A percentile compares a stretch with the other conserved stretches of the same genome.
These are phyloP conservation scores for Larimichthys polyactis DNA, from an alignment of 2,113 vertebrate species.

Conservation along the genomic window DNA sequence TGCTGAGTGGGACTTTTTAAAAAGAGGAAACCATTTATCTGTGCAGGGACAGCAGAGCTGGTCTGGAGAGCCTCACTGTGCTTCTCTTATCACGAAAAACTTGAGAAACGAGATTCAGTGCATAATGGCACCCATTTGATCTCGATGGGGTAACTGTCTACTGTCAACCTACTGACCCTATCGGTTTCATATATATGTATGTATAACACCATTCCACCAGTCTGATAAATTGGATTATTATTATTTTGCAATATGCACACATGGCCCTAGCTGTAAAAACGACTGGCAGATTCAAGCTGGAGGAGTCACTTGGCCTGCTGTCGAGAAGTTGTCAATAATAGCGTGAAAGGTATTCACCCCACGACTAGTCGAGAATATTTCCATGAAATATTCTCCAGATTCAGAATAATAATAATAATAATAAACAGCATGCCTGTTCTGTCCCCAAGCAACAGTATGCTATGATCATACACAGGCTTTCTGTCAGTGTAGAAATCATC, in stretches of 20 bases:
- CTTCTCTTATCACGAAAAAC: conserved; percentile 77
- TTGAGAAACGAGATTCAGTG: conserved; percentile 53
- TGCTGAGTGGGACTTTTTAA: conserved; percentile 77
- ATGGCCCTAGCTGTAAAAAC: conserved; percentile 44
- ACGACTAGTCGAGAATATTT: conserved; percentile 64
- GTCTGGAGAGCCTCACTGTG: conserved; percentile 81
- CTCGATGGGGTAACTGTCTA: conserved; percentile 70
- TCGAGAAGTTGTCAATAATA: conserved; percentile 73
- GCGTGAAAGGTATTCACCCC: conserved; percentile 66
- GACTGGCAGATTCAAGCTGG: conserved; percentile 30
- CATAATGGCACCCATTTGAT: conserved; percentile 73
- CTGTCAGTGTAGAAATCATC: conserved; percentile 75
- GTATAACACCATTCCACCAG: conserved; percentile 58
- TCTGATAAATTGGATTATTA: conserved; percentile 54
- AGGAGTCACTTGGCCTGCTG: conserved; percentile 57
- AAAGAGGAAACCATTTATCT: conserved; percentile 82
- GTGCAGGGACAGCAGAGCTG: conserved; percentile 66
- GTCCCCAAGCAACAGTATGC: conserved; percentile 63
- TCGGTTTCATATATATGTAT: conserved; percentile 53
- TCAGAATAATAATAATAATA: conserved; percentile 69
- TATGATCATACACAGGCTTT: conserved; percentile 72
- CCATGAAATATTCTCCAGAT: conserved; percentile 78
- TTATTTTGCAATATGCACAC: conserved; percentile 65
- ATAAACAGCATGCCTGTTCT: conserved; percentile 60
- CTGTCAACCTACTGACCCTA: conserved; percentile 67